Evolutionary conservation across 2,888 invertebrate genomes (phyloP).

Genomic region (Athalia rosae): DNA sequence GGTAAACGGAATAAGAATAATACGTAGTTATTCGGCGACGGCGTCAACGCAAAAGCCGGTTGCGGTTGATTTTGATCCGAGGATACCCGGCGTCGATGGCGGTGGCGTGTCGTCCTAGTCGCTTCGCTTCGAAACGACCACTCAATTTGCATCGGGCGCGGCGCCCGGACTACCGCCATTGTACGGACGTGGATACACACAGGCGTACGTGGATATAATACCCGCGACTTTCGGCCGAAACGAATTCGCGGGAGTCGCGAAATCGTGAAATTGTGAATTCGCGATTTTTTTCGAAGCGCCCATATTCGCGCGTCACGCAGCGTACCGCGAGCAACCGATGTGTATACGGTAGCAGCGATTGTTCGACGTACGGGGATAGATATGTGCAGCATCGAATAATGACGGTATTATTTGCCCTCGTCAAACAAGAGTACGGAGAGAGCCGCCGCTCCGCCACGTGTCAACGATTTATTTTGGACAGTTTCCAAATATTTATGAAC

Average conservation of each 20-base stretch:
- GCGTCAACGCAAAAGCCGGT: slow-evolving; percentile 1
- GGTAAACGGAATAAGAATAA: too few species aligned
- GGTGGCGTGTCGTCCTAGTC: too few species aligned
- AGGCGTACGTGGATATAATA: background rate
- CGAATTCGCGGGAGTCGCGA: slow-evolving; percentile 4
- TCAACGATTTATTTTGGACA: slow-evolving; percentile 39
- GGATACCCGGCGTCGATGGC: slow-evolving; percentile 2
- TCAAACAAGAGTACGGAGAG: slow-evolving; percentile 10
- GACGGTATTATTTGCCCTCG: slow-evolving; percentile 44
- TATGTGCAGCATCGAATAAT: slow-evolving; percentile 32
- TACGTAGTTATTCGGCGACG: too few species aligned
- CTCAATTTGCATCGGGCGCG: slow-evolving; percentile 25
- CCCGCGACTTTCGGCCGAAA: background rate
- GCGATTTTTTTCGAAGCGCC: background rate
- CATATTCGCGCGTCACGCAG: background rate
- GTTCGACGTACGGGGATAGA: slow-evolving; percentile 14
- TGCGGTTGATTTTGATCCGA: slow-evolving; percentile 6
- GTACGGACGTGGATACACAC: background rate
- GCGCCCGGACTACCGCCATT: background rate
- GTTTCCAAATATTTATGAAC: slow-evolving; percentile 45
- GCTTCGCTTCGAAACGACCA: background rate
- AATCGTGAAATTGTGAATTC: slow-evolving; percentile 12
- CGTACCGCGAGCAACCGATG: too few species aligned
- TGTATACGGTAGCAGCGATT: background rate
- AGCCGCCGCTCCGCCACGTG: slow-evolving; percentile 11